phyloP scores from a whole-genome alignment of 2,797 vertebrate species.

The Trachurus trachurus region DNA sequence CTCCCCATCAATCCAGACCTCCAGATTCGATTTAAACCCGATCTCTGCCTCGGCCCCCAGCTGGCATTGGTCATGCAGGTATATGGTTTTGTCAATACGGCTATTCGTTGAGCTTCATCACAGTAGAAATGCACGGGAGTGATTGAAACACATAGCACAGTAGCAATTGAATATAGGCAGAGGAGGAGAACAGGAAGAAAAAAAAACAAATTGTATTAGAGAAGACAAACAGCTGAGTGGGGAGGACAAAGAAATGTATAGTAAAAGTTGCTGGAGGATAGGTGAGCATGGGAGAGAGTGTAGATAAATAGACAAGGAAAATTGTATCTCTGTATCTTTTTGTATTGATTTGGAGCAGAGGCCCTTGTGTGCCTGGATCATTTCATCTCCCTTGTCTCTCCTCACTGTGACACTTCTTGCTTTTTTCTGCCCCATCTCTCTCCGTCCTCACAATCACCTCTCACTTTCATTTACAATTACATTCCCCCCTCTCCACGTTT shows the following conservation, averaged over 20 bases:
- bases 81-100: constrained; percentile 76
- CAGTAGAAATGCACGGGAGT: constrained; percentile 24
- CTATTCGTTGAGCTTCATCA: constrained; percentile 52
- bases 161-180: constrained; percentile 50
- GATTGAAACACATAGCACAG: constrained; percentile 47
- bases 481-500: constrained; percentile 47
- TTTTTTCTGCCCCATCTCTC: constrained; percentile 27
- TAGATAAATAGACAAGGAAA: constrained; percentile 52
- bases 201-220: constrained; percentile 20
- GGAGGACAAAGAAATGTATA: constrained; percentile 40
- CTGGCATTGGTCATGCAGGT: constrained; percentile 55
- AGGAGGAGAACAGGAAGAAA: constrained; percentile 11
- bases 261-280: constrained; percentile 7
- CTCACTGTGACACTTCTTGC: constrained; percentile 56
- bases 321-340: constrained; percentile 58
- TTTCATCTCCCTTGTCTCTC: constrained; percentile 68
- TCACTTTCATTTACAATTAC: constrained; percentile 72
- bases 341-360: constrained; percentile 71
- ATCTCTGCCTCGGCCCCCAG: constrained; percentile 13
- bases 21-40: constrained; percentile 48
- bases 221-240: constrained; percentile 15
- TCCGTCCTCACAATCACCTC: constrained; percentile 59
- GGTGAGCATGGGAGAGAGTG: constrained; percentile 14
- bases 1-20: constrained; percentile 54
- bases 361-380: constrained; percentile 44